A percentile compares a stretch with the other conserved stretches of the same genome.
phyloP scores from a whole-genome alignment of 2,797 vertebrate genomes.

The Nannoperca australis region DNA sequence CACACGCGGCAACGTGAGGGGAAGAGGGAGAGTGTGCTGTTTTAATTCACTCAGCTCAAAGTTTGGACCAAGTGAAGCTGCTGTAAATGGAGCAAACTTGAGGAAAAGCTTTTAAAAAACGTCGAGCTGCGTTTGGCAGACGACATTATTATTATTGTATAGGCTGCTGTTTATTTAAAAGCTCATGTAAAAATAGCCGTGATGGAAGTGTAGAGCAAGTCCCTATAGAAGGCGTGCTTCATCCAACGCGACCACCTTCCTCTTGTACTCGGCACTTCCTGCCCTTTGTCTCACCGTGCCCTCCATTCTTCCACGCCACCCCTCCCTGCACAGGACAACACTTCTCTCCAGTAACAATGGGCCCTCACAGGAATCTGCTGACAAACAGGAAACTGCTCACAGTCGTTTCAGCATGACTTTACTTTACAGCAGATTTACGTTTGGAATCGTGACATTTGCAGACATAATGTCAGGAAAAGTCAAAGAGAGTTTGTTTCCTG shows the following conservation, averaged over 20 bases:
- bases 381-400: conserved; percentile 56
- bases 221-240: not conserved
- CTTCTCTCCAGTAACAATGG: conserved; percentile 46
- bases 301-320: conserved; percentile 17
- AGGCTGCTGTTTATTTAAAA: conserved; percentile 42
- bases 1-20: conserved; percentile 17
- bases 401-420: not conserved
- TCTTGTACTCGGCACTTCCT: conserved; percentile 59
- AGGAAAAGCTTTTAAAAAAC: conserved; percentile 49
- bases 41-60: conserved; percentile 62
- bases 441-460: not conserved
- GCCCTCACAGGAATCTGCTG: conserved; percentile 23
- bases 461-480: conserved; percentile 46
- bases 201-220: not conserved
- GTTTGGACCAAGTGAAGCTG: conserved; percentile 51
- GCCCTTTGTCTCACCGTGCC: conserved; percentile 45
- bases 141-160: conserved; percentile 55
- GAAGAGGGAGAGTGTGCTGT: conserved; percentile 25
- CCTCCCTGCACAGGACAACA: not conserved
- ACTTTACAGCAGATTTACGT: not conserved
- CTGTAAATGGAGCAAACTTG: conserved; percentile 44
- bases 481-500: not conserved
- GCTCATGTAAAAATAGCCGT: conserved; percentile 41
- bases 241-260: conserved; percentile 43
- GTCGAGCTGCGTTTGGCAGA: conserved; percentile 42